phyloP scores from a whole-genome alignment of 2,113 vertebrate species.

The Pica pica region DNA sequence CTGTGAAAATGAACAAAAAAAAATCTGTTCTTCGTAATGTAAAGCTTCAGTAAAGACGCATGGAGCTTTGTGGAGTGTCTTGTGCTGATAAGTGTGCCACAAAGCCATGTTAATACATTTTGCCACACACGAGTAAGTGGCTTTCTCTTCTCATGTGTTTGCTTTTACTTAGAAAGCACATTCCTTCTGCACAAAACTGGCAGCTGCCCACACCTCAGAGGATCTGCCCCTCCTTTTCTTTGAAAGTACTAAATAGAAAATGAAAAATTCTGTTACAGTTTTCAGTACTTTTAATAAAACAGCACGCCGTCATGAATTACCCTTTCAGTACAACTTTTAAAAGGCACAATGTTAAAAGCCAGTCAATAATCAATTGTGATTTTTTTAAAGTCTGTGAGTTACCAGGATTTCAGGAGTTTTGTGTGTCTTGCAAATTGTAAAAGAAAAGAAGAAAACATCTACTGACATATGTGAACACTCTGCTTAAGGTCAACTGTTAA shows the following conservation, averaged over 20 bases:
- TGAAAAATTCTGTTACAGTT: neutral
- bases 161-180: neutral
- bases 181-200: neutral
- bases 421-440: neutral
- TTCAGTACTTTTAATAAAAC: neutral
- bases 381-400: neutral
- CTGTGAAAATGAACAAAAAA: neutral
- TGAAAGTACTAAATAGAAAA: neutral
- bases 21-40: neutral
- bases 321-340: neutral
- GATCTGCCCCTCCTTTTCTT: neutral
- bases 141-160: neutral
- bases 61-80: neutral
- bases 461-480: neutral
- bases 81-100: neutral
- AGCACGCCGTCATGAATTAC: neutral
- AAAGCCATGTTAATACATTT: neutral
- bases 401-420: neutral
- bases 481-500: slow-evolving; percentile 42
- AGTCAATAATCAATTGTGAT: neutral
- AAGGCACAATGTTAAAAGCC: neutral
- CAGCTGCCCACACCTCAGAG: neutral
- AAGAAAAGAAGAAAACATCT: neutral
- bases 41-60: neutral
- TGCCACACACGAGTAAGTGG: neutral